These are phyloP conservation scores for Triplophysa tibetana DNA, from an alignment of 2,113 vertebrate species.

Conservation along the genomic window DNA sequence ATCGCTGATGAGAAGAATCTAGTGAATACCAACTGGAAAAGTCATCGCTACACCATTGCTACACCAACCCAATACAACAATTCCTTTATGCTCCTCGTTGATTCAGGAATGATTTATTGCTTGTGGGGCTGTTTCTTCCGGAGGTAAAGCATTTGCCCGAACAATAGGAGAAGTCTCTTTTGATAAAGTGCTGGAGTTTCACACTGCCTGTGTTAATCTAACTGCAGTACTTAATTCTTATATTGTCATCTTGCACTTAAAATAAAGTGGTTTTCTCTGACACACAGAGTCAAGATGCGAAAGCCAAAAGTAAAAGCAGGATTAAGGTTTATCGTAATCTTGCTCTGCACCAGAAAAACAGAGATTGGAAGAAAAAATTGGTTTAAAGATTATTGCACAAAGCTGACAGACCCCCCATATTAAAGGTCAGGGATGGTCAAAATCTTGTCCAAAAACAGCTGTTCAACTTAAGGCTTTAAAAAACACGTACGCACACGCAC, in stretches of 20 bases:
- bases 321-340: not conserved
- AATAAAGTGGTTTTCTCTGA: no score
- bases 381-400: not conserved
- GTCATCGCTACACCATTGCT: conserved; percentile 39
- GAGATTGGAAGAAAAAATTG: not conserved
- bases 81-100: conserved; percentile 41
- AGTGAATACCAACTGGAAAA: conserved; percentile 40
- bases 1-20: not conserved
- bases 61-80: conserved; percentile 35
- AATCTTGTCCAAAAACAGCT: conserved; percentile 72
- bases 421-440: conserved; percentile 61
- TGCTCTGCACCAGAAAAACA: not conserved
- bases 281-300: not conserved
- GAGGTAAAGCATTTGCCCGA: conserved; percentile 25
- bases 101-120: conserved; percentile 49
- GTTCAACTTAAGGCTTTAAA: conserved; percentile 49
- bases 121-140: not conserved
- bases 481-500: not conserved
- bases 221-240: not conserved
- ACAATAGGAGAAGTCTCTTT: conserved; percentile 40
- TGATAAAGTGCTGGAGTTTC: conserved; percentile 1
- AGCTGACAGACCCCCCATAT: conserved; percentile 40
- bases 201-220: not conserved
- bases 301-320: not conserved
- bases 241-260: no score